Evolutionary conservation across 2,888 invertebrate genomes (phyloP).

Genomic region (Tetramorium bicarinatum): DNA sequence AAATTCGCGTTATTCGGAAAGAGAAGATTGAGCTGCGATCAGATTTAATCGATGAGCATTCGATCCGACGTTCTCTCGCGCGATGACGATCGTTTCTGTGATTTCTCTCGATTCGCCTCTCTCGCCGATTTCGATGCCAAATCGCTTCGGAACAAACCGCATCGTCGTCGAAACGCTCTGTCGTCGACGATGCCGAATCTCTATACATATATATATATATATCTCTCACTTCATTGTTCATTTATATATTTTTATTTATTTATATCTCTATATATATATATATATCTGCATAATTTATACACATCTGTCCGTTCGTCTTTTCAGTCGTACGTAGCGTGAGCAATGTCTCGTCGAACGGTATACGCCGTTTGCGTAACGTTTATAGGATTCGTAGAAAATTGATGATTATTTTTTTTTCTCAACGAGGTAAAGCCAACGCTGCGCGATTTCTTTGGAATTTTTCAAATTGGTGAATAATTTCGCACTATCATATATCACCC

Average conservation of each 20-base stretch:
- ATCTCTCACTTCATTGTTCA: conserved; percentile 70
- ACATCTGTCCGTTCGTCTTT: conserved; percentile 64
- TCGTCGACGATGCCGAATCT: conserved; percentile 61
- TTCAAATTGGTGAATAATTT: background rate
- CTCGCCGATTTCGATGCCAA: conserved; percentile 63
- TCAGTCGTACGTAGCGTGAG: conserved; percentile 66
- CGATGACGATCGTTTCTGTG: background rate
- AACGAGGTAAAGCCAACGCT: conserved; percentile 43
- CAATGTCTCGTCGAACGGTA: conserved; percentile 56
- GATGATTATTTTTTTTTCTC: conserved; percentile 6
- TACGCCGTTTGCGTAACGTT: conserved; percentile 36
- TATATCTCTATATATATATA: conserved; percentile 68
- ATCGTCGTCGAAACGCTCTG: conserved; percentile 54
- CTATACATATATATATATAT: background rate
- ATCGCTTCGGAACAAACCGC: conserved; percentile 61
- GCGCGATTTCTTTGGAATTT: conserved; percentile 8
- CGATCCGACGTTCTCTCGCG: conserved; percentile 21
- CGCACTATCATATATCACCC: background rate
- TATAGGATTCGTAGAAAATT: conserved; percentile 41
- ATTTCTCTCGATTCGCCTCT: conserved; percentile 3
- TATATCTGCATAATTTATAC: conserved; percentile 66
- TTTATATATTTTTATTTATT: conserved; percentile 63
- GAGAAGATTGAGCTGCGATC: background rate
- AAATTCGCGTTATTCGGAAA: background rate
- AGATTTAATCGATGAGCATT: background rate